These are phyloP conservation scores for Drosophila sp. DNA, from an alignment of 1,140 invertebrate species.

Conservation along the genomic window DNA sequence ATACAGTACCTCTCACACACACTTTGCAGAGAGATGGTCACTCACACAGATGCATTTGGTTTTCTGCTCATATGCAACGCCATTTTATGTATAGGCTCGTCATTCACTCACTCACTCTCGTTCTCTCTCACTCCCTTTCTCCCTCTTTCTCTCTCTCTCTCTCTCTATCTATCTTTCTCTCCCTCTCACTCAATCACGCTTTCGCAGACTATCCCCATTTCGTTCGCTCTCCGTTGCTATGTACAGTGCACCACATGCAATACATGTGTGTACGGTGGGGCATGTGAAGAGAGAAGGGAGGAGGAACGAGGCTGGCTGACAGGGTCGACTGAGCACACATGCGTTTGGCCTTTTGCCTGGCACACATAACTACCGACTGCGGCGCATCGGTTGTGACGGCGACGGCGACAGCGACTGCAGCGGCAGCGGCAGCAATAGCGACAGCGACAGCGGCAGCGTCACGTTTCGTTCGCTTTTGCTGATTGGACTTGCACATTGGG, in stretches of 20 bases:
- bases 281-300: background rate
- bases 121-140: slow-evolving; percentile 22
- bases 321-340: slow-evolving; percentile 65
- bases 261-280: slow-evolving; percentile 7
- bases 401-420: slow-evolving; percentile 26
- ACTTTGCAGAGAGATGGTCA: slow-evolving; percentile 20
- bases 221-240: slow-evolving; percentile 30
- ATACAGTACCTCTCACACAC: slow-evolving; percentile 15
- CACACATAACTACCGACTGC: slow-evolving; percentile 69
- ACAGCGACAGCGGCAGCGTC: slow-evolving; percentile 51
- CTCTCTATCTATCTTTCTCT: background rate
- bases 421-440: slow-evolving; percentile 53
- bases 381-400: slow-evolving; percentile 16
- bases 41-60: slow-evolving; percentile 40
- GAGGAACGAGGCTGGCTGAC: slow-evolving; percentile 25
- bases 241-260: slow-evolving; percentile 44
- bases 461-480: slow-evolving; percentile 63
- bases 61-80: slow-evolving; percentile 63
- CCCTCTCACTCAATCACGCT: background rate
- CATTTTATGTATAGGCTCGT: slow-evolving; percentile 72
- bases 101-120: slow-evolving; percentile 45
- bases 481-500: slow-evolving; percentile 69
- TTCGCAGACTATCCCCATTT: slow-evolving; percentile 18
- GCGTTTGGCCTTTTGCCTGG: slow-evolving; percentile 81
- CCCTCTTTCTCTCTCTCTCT: slow-evolving; percentile 19